phyloP scores from a whole-genome alignment of 2,113 vertebrate species.

The Steatornis caripensis region DNA sequence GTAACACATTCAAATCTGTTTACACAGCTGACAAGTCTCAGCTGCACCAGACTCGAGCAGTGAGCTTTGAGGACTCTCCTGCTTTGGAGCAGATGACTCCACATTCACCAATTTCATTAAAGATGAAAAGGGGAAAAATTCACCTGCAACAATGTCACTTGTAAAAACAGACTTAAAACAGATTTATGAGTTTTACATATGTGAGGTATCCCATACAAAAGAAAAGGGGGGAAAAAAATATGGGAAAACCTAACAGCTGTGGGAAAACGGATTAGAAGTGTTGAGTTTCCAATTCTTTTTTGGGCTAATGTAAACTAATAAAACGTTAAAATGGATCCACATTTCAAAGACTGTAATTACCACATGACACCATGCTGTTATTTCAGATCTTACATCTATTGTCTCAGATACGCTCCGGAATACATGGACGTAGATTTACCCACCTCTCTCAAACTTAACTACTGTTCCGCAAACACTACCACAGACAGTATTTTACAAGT shows the following conservation, averaged over 20 bases:
- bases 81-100: slow-evolving; percentile 75
- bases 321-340: slow-evolving; percentile 43
- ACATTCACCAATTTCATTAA: slow-evolving; percentile 71
- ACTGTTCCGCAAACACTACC: not conserved
- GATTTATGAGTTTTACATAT: slow-evolving; percentile 44
- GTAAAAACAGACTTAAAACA: slow-evolving; percentile 52
- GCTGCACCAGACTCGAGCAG: slow-evolving; percentile 68
- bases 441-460: not conserved
- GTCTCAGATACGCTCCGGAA: not conserved
- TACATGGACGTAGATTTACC: not conserved
- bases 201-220: slow-evolving; percentile 24
- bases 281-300: slow-evolving; percentile 60
- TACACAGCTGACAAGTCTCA: slow-evolving; percentile 80
- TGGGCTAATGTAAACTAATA: slow-evolving; percentile 51
- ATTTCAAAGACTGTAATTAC: slow-evolving; percentile 64
- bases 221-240: not conserved
- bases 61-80: slow-evolving; percentile 69
- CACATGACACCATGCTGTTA: slow-evolving; percentile 59
- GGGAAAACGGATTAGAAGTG: slow-evolving; percentile 52
- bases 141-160: slow-evolving; percentile 74
- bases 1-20: slow-evolving; percentile 79
- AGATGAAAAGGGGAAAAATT: slow-evolving; percentile 64
- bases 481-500: not conserved
- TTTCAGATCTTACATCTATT: slow-evolving; percentile 32
- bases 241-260: slow-evolving; percentile 25